phyloP scores from a whole-genome alignment of 2,888 invertebrate species.

The Noctua janthe region DNA sequence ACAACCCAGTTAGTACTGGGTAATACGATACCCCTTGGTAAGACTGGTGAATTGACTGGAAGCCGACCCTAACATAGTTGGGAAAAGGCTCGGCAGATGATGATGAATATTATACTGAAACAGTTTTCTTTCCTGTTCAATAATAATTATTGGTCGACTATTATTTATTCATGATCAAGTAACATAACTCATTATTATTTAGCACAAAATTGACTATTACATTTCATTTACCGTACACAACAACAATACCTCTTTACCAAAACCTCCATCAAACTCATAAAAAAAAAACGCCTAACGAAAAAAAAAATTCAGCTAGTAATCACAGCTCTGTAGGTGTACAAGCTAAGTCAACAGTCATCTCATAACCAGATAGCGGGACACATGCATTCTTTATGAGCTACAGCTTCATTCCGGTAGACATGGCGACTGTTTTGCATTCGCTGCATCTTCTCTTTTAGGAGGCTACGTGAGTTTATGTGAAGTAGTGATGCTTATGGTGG shows the following conservation, averaged over 20 bases:
- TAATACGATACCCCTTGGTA: too few relatives aligned
- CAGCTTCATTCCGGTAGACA: constrained; percentile 62
- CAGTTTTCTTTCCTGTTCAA: not conserved
- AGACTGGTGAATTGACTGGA: too few relatives aligned
- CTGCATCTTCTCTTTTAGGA: constrained; percentile 39
- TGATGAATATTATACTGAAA: not conserved
- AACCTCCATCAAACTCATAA: constrained; percentile 13
- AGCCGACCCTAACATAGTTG: too few relatives aligned
- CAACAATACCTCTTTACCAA: not conserved
- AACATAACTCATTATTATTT: too few relatives aligned
- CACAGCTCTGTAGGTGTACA: constrained; percentile 68
- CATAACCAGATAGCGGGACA: constrained; percentile 81
- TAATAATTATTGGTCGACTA: not conserved
- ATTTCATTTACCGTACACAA: not conserved
- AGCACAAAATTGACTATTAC: too few relatives aligned
- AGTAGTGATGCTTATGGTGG: constrained; percentile 31
- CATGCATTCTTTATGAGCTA: constrained; percentile 86
- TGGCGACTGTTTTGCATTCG: constrained; percentile 63
- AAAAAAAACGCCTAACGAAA: not conserved
- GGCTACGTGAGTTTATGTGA: constrained; percentile 46
- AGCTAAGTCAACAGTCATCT: constrained; percentile 85
- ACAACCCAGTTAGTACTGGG: too few relatives aligned
- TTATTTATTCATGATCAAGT: too few relatives aligned
- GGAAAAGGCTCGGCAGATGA: too few relatives aligned
- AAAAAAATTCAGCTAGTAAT: constrained; percentile 52